Conservation (phyloP, 2,888 invertebrate species). For the Macaria liturata region DNA sequence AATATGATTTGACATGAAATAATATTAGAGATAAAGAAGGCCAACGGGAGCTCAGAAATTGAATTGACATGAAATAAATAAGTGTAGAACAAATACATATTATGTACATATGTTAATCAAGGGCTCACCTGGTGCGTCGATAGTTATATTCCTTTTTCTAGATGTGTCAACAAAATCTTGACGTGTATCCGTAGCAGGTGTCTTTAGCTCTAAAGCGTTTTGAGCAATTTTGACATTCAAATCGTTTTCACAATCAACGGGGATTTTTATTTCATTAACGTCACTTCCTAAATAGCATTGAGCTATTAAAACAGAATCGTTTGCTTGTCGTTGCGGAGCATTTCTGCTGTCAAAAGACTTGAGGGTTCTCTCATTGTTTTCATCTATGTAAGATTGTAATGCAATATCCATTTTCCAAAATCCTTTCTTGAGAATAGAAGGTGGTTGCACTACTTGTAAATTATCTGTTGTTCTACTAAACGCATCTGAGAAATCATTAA, state of each 20-base stretch:
- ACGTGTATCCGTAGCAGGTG: no score
- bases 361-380: constrained; percentile 50
- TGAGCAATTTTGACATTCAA: constrained; percentile 45
- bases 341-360: constrained; percentile 47
- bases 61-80: no score
- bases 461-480: background rate
- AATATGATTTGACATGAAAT: no score
- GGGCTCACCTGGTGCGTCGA: no score
- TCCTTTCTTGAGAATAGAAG: constrained; percentile 6
- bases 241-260: constrained; percentile 51
- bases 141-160: no score
- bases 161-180: no score
- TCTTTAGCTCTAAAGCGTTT: no score
- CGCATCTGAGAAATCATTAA: background rate
- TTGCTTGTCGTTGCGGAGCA: constrained; percentile 30
- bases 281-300: constrained; percentile 44
- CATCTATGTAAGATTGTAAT: constrained; percentile 52
- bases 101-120: no score
- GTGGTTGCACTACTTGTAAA: background rate
- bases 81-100: no score
- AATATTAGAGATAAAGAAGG: no score
- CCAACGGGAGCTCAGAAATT: no score
- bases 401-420: constrained; percentile 47
- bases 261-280: constrained; percentile 50
- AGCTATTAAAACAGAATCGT: constrained; percentile 46